Conservation (phyloP, 1,140 invertebrate species). For the Hylaeus volcanicus region DNA sequence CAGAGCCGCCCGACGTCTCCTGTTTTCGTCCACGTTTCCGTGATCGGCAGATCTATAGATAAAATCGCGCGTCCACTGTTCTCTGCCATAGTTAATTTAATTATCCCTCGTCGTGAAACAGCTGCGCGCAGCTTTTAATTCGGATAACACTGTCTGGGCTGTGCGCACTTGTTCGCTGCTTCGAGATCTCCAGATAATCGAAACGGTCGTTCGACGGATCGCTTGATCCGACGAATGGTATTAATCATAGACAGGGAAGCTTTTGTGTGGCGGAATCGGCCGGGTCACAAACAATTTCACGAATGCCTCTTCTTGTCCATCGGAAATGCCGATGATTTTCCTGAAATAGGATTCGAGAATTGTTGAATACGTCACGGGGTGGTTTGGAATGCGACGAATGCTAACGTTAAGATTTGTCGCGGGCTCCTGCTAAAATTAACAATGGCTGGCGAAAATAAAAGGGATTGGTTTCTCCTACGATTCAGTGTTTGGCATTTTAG, state of each 20-base stretch:
- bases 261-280: neutral
- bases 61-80: conserved; percentile 27
- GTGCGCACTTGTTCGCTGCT: neutral
- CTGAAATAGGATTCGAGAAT: too few species aligned
- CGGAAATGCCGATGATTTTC: neutral
- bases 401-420: too few species aligned
- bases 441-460: too few species aligned
- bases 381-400: too few species aligned
- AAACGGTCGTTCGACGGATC: neutral
- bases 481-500: too few species aligned
- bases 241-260: neutral
- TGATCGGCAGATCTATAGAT: conserved; percentile 35
- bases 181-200: neutral
- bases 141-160: neutral
- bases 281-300: neutral
- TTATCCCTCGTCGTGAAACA: conserved; percentile 12
- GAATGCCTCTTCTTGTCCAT: neutral
- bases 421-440: too few species aligned
- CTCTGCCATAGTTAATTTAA: neutral
- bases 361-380: too few species aligned
- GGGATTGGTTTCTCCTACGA: too few species aligned
- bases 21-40: conserved; percentile 22
- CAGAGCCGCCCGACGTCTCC: conserved; percentile 42
- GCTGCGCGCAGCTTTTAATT: conserved; percentile 9
- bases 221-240: neutral